Evolutionary conservation across 2,888 invertebrate genomes (phyloP), one percentile per base, ranked within the genome.

Genomic region (Danaus chrysippus): DNA sequence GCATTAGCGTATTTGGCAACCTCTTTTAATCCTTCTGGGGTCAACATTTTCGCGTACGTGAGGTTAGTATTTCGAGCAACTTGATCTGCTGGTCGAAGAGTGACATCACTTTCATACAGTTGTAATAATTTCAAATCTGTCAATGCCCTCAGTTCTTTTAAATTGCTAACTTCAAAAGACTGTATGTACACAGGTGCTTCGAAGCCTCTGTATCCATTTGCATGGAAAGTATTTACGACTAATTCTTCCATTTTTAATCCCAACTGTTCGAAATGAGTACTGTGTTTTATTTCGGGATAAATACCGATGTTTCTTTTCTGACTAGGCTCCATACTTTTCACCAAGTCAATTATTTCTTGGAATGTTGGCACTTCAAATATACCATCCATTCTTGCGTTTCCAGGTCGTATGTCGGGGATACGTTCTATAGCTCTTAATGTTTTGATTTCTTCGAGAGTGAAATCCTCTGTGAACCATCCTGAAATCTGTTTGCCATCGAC

Each of bases 391-490:
- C 88, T 77, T 10, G 82, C 75, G 61, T 89, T 91, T 3, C 89
- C 89, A 1, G 87, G 86, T 63, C 90, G 76, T 10, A 77, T 76
- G 1, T 61, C 66, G 0, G 88, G 87, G 19, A 91, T 86, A 11
- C 87, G 82, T 76, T 91, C 90, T 41, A 83, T 78, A 1, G 85
- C 79, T 42, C 82, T 79, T 42, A 91, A 70, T 0, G 81, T 81
- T 73, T 91, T 91, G 5, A 91, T 74, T 73, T 91, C 90, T 3
- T 74, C 82, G 1, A 91, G 75, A 12, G 88, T 88, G 62, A 90
- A 91, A 65, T 91, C 89, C 80, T 90, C 90, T 1, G 83, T 82
- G 66, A 89, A 91, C 89, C 89, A 91, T 10, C 85, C 89, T 42
- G 70, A 80, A 3, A 83, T 54, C 68, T 71, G 66, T 0, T 49